Base-by-base conservation (phyloP, 2,113 vertebrate species). In the Sinocyclocheilus rhinocerous region DNA sequence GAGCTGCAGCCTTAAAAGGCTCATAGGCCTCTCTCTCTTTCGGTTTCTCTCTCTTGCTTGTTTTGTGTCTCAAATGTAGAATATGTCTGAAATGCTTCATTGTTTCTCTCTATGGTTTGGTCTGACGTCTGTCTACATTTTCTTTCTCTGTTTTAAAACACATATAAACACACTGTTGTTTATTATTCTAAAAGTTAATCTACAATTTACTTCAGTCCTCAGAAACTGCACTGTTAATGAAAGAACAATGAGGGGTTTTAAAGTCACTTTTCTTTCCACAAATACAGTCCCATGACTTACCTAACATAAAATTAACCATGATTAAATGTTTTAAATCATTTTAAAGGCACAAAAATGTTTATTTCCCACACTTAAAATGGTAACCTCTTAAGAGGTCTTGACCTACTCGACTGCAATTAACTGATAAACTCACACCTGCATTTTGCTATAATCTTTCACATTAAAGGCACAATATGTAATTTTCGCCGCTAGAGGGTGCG, bases 1-100 rank as follows among this genome's bases (percentile, higher is more conserved):
- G 42, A 82, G 90, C 87, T 85, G 72, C 87, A 86, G 86, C 93
- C 92, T 90, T 94, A 92, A 92, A 93, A 92, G 93, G 93, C 86
- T 81, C 76, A 84, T 39, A 86, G 81, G 50, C 70, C 15, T 70
- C 39, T 81, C 85, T 57, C 48, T 84, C 52, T 84, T 79, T 76
- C 45, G 67, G 7, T 63, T 39, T 77, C 79, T 20, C 45, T 79
- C 29, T 84, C 87, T 87, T 70, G 50, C 48, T 50, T 50, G 48
- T 50, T 50, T 50, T 50, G 48, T 13, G 12, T 50, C 48, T 50
- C 48, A 50, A 13, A 50, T 50, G 48, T 13, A 81, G 79, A 91
- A 90, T 89, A 90, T 87, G 84, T 18, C 76, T 65, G 50, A 48
- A 50, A 55, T 26, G 36, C 4, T 69, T 15, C 16, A 77, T n/a